A percentile compares a stretch with the other conserved stretches of the same genome.
Evolutionary conservation across 2,113 vertebrate genomes (phyloP).

Genomic region (Phycodurus eques): DNA sequence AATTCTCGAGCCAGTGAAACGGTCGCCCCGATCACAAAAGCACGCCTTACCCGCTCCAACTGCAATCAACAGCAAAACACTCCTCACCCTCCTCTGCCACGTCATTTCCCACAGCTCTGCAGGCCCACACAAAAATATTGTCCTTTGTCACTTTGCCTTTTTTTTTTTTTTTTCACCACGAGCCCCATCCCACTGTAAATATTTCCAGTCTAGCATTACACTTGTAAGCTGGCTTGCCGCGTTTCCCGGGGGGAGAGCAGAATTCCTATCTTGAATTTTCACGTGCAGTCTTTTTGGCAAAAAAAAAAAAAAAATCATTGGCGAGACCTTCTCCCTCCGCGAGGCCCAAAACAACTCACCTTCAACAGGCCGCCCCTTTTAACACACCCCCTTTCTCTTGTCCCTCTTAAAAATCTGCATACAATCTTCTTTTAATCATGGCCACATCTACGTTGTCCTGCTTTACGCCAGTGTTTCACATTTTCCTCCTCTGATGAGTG

Average conservation of each 20-base stretch:
- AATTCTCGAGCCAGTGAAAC: slow-evolving; percentile 17
- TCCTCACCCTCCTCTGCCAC: slow-evolving; percentile 6
- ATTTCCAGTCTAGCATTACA: slow-evolving; percentile 64
- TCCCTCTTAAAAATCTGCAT: slow-evolving; percentile 14
- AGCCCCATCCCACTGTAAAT: slow-evolving; percentile 60
- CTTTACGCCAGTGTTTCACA: slow-evolving; percentile 1
- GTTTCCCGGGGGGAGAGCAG: slow-evolving; percentile 47
- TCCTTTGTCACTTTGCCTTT: slow-evolving; percentile 35
- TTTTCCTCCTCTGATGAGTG: neutral
- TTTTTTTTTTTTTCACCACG: slow-evolving; percentile 46
- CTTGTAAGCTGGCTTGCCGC: slow-evolving; percentile 44
- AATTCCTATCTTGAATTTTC: slow-evolving; percentile 64
- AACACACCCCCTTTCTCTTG: neutral
- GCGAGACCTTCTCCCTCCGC: slow-evolving; percentile 38
- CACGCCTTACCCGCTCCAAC: slow-evolving; percentile 17
- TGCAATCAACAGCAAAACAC: slow-evolving; percentile 22
- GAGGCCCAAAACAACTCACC: slow-evolving; percentile 38
- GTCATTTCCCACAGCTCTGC: neutral
- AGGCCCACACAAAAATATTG: slow-evolving; percentile 27
- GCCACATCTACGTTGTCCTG: slow-evolving; percentile 3
- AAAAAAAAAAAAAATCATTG: slow-evolving; percentile 25
- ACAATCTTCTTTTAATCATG: slow-evolving; percentile 39
- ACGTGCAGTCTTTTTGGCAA: slow-evolving; percentile 47
- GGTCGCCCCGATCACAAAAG: slow-evolving; percentile 16
- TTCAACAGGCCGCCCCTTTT: slow-evolving; percentile 14